Evolutionary conservation across 2,797 vertebrate genomes (phyloP), one percentile per base, ranked within the genome.

Genomic region (Trematomus bernacchii): DNA sequence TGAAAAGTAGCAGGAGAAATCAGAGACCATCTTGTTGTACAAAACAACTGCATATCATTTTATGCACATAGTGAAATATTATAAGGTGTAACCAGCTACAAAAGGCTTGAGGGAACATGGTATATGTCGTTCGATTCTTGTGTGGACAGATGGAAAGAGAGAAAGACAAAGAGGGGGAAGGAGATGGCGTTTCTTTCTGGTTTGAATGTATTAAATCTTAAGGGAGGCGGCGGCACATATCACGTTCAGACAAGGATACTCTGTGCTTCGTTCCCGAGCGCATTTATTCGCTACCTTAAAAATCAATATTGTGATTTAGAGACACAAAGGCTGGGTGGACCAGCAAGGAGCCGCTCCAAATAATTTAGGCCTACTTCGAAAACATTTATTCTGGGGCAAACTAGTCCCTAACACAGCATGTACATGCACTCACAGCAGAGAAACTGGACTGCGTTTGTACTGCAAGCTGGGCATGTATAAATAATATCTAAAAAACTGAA

Each of bases 251-350:
- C 85, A 77, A 82, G 79, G 74, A 91, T 85, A 86, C 82, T 57
- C 72, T 79, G 73, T 62, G 85, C 82, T 40, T 54, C 50, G 76
- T 83, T 85, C 87, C 88, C 79, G 68, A 80, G 82, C 10, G 54
- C 80, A 52, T 90, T 91, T 88, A 90, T 89, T 84, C 74, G 30
- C 43, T 69, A 78, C 90, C 90, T 88, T 91, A 84, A 90, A 91
- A 94, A 93, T 94, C 93, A 92, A 94, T 93, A 93, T 65, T 9
- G 65, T 90, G 89, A 92, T 91, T 91, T 93, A 85, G 84, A 88
- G 75, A 89, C 87, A 91, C 84, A 88, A 83, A 85, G 83, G 79
- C 77, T 83, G 79, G 70, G 75, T 69, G 63, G 83, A 81, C 84
- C 71, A 87, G 87, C 77, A 14, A 88, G 74, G 76, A 84, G 84